Conservation (phyloP, 2,113 vertebrate species). For the Setophaga petechia region DNA sequence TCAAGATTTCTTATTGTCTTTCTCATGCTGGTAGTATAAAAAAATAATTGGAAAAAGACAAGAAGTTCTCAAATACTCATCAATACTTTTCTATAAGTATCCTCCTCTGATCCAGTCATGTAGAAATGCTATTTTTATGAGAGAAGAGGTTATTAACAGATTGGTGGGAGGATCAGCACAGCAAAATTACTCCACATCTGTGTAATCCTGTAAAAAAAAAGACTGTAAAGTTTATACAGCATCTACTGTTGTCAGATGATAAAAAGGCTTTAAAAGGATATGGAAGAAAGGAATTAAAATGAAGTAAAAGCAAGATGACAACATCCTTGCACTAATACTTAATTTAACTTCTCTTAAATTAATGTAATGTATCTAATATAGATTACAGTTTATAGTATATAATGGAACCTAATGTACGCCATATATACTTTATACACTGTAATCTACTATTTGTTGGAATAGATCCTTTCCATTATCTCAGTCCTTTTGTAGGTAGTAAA, state of each 20-base stretch:
- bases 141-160: neutral
- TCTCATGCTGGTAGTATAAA: neutral
- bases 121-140: neutral
- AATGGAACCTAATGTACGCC: neutral
- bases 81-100: neutral
- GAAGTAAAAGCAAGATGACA: neutral
- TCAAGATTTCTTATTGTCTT: neutral
- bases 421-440: neutral
- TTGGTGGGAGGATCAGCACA: neutral
- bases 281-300: neutral
- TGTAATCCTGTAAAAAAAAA: neutral
- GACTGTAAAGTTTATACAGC: neutral
- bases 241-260: neutral
- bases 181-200: neutral
- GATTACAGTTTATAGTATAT: neutral
- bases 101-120: neutral
- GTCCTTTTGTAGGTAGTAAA: neutral
- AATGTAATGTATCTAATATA: neutral
- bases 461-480: neutral
- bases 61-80: neutral
- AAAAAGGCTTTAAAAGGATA: neutral
- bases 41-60: neutral
- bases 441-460: neutral
- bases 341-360: neutral
- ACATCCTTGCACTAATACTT: neutral